These are phyloP conservation scores for Pseudopipra pipra DNA, from an alignment of 2,113 vertebrate species.

Conservation along the genomic window DNA sequence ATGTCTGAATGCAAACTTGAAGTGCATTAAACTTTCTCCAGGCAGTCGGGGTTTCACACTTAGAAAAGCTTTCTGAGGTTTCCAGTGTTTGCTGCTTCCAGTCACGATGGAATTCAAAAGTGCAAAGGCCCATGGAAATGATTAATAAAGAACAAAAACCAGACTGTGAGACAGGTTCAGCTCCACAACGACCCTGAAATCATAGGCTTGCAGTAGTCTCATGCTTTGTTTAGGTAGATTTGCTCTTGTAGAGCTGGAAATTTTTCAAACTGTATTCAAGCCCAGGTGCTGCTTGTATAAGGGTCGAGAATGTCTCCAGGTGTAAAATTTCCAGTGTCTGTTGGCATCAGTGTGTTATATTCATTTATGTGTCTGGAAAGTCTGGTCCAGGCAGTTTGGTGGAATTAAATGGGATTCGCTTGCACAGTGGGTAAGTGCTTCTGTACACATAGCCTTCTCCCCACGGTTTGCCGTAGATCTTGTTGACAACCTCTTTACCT, in stretches of 20 bases:
- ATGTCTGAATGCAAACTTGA: neutral
- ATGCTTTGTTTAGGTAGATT: neutral
- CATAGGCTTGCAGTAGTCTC: neutral
- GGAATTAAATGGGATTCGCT: neutral
- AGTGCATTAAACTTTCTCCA: neutral
- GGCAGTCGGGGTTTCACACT: neutral
- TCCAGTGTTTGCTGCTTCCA: neutral
- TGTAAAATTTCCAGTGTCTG: neutral
- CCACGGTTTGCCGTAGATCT: neutral
- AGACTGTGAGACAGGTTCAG: neutral
- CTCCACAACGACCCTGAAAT: neutral
- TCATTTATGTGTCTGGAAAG: neutral
- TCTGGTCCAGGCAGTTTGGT: neutral
- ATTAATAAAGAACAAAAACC: slow-evolving; percentile 13
- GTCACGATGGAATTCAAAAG: slow-evolving; percentile 27
- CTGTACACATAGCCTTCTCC: neutral
- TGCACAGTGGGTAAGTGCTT: neutral
- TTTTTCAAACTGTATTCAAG: neutral
- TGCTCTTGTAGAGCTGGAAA: neutral
- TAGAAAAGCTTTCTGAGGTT: neutral
- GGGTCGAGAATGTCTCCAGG: neutral
- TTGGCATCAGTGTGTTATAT: neutral
- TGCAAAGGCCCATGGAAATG: neutral
- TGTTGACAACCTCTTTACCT: neutral
- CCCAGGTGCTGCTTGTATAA: neutral